Conservation (phyloP, 2,113 vertebrate species). For the Alces alces region DNA sequence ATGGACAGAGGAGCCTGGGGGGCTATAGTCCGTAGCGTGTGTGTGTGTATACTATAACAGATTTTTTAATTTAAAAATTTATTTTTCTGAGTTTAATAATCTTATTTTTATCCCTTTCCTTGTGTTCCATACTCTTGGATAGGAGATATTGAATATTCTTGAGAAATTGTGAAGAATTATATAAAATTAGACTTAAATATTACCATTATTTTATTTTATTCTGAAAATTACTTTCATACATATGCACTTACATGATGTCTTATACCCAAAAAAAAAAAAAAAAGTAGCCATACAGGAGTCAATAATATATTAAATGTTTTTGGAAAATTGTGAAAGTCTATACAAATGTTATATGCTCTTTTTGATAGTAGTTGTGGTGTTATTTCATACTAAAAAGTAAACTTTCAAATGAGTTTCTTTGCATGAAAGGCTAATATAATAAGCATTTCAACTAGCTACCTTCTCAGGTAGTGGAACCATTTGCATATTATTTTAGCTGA, state of each 20-base stretch:
- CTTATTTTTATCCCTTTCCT: background rate
- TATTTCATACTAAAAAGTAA: background rate
- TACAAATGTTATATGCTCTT: background rate
- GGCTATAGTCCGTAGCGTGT: rapidly evolving
- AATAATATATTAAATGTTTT: background rate
- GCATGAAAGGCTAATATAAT: background rate
- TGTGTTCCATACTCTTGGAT: background rate
- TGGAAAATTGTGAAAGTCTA: background rate
- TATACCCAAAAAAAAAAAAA: background rate
- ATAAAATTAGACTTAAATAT: background rate
- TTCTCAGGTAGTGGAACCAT: background rate
- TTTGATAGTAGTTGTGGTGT: background rate
- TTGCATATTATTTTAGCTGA: background rate
- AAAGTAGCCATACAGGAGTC: background rate
- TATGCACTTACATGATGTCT: rapidly evolving
- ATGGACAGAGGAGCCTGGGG: background rate
- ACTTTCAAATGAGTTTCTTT: background rate
- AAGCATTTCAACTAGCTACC: background rate
- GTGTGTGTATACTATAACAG: background rate
- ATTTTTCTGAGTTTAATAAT: background rate
- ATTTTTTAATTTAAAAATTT: background rate
- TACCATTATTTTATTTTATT: background rate
- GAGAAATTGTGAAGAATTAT: background rate
- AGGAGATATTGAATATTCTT: background rate
- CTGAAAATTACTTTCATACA: background rate